Evolutionary conservation across 2,888 invertebrate genomes (phyloP).

Genomic region (Drosophila helvetica): DNA sequence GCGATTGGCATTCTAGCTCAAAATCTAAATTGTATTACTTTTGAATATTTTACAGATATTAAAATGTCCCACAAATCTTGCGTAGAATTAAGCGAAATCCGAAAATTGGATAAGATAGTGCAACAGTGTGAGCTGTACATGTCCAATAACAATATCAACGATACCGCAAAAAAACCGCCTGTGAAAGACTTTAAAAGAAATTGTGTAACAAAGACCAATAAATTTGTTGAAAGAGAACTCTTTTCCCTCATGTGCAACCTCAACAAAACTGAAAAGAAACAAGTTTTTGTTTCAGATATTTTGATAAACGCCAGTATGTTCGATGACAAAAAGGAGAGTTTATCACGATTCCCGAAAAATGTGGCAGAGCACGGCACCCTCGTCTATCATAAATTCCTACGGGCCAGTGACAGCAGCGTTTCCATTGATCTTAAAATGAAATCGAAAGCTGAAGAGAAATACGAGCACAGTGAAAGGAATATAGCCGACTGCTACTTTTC

Average conservation of each 20-base stretch:
- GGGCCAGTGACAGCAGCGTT: constrained; percentile 22
- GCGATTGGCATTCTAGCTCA: background rate
- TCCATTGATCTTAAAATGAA: constrained; percentile 11
- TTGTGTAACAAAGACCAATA: constrained; percentile 49
- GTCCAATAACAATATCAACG: constrained; percentile 59
- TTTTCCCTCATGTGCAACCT: constrained; percentile 71
- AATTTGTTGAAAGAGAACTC: constrained; percentile 69
- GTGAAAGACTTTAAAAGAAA: constrained; percentile 39
- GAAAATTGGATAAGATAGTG: constrained; percentile 70
- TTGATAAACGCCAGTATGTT: constrained; percentile 67
- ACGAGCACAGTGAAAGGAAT: background rate
- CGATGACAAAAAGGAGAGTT: constrained; percentile 59
- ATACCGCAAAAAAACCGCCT: constrained; percentile 35
- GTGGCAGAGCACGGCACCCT: constrained; percentile 52
- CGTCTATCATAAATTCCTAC: constrained; percentile 53
- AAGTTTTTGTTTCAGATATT: constrained; percentile 68
- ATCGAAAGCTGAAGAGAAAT: background rate
- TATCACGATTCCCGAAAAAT: constrained; percentile 36
- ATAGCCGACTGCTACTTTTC: constrained; percentile 30
- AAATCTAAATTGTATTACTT: background rate
- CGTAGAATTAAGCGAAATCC: constrained; percentile 69
- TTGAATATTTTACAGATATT: constrained; percentile 15
- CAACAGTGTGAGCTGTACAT: constrained; percentile 71
- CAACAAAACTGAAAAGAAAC: constrained; percentile 67
- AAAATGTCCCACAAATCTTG: constrained; percentile 69